Evolutionary conservation across 1,140 invertebrate species (phyloP).

Genomic region (Eufriesea mexicana): DNA sequence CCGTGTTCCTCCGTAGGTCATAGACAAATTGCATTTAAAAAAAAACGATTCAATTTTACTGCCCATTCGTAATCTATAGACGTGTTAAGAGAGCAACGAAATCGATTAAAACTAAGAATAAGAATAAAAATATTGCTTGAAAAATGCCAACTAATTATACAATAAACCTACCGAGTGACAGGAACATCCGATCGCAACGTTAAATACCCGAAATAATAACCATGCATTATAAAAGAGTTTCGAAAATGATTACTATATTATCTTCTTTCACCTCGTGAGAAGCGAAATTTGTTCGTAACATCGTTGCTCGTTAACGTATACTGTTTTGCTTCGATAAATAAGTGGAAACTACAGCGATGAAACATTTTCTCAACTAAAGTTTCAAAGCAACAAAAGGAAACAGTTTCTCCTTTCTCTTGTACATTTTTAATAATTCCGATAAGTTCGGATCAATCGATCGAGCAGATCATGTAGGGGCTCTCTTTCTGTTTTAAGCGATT

Average conservation of each 20-base stretch:
- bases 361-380: neutral
- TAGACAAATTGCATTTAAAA: conserved; percentile 24
- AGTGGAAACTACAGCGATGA: neutral
- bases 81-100: neutral
- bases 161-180: neutral
- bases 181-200: neutral
- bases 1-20: conserved; percentile 1
- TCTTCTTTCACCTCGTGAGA: neutral
- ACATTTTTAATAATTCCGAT: conserved; percentile 6
- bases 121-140: neutral
- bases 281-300: neutral
- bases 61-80: conserved; percentile 51
- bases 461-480: neutral
- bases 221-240: no score
- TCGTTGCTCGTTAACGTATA: neutral
- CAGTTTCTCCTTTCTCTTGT: conserved; percentile 1
- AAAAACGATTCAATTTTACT: conserved; percentile 30
- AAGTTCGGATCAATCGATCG: neutral
- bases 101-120: neutral
- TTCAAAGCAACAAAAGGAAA: neutral
- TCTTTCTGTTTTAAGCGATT: neutral
- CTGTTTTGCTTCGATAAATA: neutral
- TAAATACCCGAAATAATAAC: neutral
- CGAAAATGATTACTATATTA: neutral
- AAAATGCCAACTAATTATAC: neutral